Base-by-base conservation (phyloP, 1,140 invertebrate species). In the Cardiocondyla obscurior region DNA sequence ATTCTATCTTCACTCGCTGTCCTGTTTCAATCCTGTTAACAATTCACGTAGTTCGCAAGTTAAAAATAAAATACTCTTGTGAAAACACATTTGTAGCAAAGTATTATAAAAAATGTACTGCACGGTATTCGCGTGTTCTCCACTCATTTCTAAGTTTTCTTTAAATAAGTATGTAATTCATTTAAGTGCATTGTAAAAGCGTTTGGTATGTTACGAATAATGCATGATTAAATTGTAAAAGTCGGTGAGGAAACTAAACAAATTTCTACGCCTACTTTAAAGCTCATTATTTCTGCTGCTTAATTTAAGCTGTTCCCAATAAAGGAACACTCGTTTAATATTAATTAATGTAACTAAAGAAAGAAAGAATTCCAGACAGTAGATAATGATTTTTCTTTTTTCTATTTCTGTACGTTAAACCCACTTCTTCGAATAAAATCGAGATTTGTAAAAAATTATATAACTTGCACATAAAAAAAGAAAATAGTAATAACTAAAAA, bases 81-180 rank as follows among this genome's bases (percentile, higher is more conserved):
- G 46, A 42, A 25, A 10, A 58, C 60, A 49, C 25, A 33, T 60
- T 74, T 30, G n/a, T 25, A 5, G 6, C 49, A 33, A 76, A 44
- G 6, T n/a, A n/a, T n/a, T n/a, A 30, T 76, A 76, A 76, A 60
- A 76, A 76, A 49, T 46, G 14, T 58, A 57, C 58, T 57, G 58
- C 42, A 57, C 25, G 19, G 3, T 51, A 49, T 64, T 62, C n/a
- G n/a, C 42, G 16, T 49, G n/a, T 1, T 0, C 6, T 12, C 12
- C n/a, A 19, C 33, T 25, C 44, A 25, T 39, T 22, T 39, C 58
- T 14, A 5, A 4, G 30, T 65, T 51, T 53, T 77, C 44, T 77
- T 65, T 51, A 65, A 77, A 51, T 77, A 77, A 65, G 65, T 8
- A 28, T 51, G 19, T 49, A 19, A 30, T 42, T 5, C 14, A 12